Conservation (phyloP, 1,140 invertebrate species). For the Leucophenga varia region DNA sequence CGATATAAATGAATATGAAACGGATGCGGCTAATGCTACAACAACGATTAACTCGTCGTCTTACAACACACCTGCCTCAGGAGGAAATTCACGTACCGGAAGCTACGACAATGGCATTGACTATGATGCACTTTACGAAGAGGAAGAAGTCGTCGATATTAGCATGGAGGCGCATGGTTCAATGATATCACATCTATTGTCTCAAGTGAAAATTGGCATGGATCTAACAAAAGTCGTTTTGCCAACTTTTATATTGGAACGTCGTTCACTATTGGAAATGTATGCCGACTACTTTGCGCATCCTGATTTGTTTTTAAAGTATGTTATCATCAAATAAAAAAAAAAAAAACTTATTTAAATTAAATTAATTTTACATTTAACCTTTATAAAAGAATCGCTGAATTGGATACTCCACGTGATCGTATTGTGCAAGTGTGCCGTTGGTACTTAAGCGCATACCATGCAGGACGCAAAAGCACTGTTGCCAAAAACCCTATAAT, state of each 20-base stretch:
- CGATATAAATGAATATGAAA: constrained; percentile 39
- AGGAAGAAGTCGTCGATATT: constrained; percentile 80
- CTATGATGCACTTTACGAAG: constrained; percentile 84
- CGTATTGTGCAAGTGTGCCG: constrained; percentile 89
- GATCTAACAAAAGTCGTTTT: constrained; percentile 96
- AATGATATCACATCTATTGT: constrained; percentile 90
- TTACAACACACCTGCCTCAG: neutral
- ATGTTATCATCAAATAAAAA: constrained; percentile 39
- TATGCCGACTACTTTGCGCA: constrained; percentile 98
- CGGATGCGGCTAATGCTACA: constrained; percentile 18
- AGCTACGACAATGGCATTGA: constrained; percentile 59
- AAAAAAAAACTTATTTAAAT: constrained; percentile 1
- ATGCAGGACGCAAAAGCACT: constrained; percentile 90
- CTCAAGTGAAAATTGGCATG: constrained; percentile 98
- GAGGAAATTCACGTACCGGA: constrained; percentile 24
- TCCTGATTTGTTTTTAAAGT: constrained; percentile 94
- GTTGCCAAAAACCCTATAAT: constrained; percentile 98
- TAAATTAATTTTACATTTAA: neutral
- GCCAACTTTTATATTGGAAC: constrained; percentile 95
- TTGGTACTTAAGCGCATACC: constrained; percentile 97
- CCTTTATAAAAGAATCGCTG: constrained; percentile 71
- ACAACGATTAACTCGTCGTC: too few species aligned
- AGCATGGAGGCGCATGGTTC: constrained; percentile 93
- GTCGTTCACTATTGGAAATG: constrained; percentile 94
- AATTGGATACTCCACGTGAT: constrained; percentile 78